Percentiles rank a stretch among this genome's conserved stretches.
These are phyloP conservation scores for Dunckerocampus dactyliophorus DNA, from an alignment of 2,113 vertebrate species.

Conservation along the genomic window DNA sequence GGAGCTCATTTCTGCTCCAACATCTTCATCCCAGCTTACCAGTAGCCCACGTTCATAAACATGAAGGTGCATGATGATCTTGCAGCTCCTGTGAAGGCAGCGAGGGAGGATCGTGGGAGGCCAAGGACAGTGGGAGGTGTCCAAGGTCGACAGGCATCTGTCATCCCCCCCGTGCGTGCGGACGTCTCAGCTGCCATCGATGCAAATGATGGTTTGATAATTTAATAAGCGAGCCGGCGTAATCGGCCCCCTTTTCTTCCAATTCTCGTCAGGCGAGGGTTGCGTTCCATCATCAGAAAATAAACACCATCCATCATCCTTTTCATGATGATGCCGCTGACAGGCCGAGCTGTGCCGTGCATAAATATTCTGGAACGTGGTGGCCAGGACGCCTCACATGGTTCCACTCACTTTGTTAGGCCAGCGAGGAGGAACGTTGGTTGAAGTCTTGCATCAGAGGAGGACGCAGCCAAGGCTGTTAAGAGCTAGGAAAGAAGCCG, in stretches of 20 bases:
- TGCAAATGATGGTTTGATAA: slow-evolving; percentile 91
- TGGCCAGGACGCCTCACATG: neutral
- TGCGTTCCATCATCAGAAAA: slow-evolving; percentile 90
- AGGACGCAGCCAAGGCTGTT: slow-evolving; percentile 2
- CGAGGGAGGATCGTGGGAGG: slow-evolving; percentile 34
- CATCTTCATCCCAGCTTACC: neutral
- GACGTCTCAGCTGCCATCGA: slow-evolving; percentile 72
- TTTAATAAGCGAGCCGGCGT: slow-evolving; percentile 94
- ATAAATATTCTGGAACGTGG: slow-evolving; percentile 87
- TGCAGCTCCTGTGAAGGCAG: neutral
- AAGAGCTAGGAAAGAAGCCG: slow-evolving; percentile 23
- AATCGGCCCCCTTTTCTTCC: slow-evolving; percentile 98
- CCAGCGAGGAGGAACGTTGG: slow-evolving; percentile 27
- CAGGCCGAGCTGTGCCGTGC: slow-evolving; percentile 84
- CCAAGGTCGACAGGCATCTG: slow-evolving; percentile 77
- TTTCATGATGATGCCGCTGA: slow-evolving; percentile 89
- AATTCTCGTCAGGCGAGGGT: slow-evolving; percentile 94
- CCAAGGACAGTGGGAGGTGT: slow-evolving; percentile 72
- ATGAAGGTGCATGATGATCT: neutral
- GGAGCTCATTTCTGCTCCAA: neutral
- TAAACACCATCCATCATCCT: slow-evolving; percentile 99
- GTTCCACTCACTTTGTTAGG: slow-evolving; percentile 29
- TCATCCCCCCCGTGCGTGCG: neutral
- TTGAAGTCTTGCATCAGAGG: slow-evolving; percentile 45
- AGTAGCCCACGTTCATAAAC: neutral